These are phyloP conservation scores for Gallinago nigripennis DNA, from an alignment of 2,797 vertebrate genomes.

Conservation along the genomic window DNA sequence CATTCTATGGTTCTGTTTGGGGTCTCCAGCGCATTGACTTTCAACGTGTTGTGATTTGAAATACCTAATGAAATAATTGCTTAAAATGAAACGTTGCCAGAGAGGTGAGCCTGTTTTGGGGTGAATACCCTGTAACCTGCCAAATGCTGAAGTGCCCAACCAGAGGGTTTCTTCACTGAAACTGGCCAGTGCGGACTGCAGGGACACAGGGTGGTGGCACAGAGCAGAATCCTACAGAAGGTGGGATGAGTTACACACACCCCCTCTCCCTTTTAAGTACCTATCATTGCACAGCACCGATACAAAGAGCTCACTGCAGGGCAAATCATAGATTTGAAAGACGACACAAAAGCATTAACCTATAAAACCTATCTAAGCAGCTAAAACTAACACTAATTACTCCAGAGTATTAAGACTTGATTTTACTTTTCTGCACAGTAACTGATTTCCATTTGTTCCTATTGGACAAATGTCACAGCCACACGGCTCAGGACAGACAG, in stretches of 20 bases:
- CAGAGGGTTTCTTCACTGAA: not conserved
- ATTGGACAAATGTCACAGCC: not conserved
- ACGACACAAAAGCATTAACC: slow-evolving; percentile 24
- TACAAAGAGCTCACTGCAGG: not conserved
- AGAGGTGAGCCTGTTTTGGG: not conserved
- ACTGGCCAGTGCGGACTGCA: not conserved
- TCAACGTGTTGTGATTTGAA: not conserved
- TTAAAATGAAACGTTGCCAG: not conserved
- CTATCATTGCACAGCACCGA: not conserved
- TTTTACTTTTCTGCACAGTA: not conserved
- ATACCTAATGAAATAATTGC: not conserved
- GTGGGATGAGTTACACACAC: not conserved
- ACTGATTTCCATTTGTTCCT: not conserved
- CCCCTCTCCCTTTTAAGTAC: not conserved
- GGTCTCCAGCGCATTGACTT: not conserved
- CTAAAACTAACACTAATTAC: not conserved
- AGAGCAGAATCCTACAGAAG: not conserved
- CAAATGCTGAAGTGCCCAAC: not conserved
- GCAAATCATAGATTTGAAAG: not conserved
- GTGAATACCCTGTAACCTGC: not conserved
- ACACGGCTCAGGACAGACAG: not conserved
- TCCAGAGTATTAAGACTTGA: not conserved
- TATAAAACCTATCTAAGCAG: not conserved
- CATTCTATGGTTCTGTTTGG: too few species aligned
- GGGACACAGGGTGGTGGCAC: not conserved